These are phyloP conservation scores for Passerina amoena DNA, from an alignment of 2,113 vertebrate genomes.

Conservation along the genomic window DNA sequence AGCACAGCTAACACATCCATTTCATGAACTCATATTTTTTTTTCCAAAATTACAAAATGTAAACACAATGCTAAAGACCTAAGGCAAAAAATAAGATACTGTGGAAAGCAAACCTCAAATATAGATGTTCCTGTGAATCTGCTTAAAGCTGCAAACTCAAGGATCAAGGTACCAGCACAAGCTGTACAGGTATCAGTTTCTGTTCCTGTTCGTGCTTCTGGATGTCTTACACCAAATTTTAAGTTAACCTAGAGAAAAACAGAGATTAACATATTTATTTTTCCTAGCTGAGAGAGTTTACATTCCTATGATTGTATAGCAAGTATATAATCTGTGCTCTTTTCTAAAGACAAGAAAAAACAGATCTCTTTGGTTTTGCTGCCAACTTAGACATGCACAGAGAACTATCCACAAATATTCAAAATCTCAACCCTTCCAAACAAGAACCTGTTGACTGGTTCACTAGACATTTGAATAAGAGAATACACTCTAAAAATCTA, in stretches of 20 bases:
- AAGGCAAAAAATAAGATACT: neutral
- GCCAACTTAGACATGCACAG: neutral
- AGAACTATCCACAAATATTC: neutral
- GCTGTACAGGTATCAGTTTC: slow-evolving; percentile 98
- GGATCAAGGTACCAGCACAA: slow-evolving; percentile 95
- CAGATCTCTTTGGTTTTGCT: neutral
- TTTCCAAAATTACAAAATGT: neutral
- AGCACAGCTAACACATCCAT: neutral
- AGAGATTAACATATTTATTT: neutral
- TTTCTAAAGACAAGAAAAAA: neutral
- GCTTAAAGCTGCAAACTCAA: slow-evolving; percentile 97
- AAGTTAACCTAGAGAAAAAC: slow-evolving; percentile 85
- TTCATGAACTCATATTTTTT: neutral
- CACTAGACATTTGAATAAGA: neutral
- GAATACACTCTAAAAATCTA: neutral
- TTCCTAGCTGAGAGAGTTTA: neutral
- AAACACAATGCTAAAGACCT: neutral
- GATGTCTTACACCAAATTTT: slow-evolving; percentile 90
- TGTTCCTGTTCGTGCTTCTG: slow-evolving; percentile 92
- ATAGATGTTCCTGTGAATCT: slow-evolving; percentile 93
- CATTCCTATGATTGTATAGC: neutral
- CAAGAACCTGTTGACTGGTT: neutral
- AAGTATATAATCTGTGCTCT: neutral
- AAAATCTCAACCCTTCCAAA: neutral
- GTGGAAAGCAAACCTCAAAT: slow-evolving; percentile 89